phyloP scores from a whole-genome alignment of 2,797 vertebrate species.

The Sebastes melanostomus region DNA sequence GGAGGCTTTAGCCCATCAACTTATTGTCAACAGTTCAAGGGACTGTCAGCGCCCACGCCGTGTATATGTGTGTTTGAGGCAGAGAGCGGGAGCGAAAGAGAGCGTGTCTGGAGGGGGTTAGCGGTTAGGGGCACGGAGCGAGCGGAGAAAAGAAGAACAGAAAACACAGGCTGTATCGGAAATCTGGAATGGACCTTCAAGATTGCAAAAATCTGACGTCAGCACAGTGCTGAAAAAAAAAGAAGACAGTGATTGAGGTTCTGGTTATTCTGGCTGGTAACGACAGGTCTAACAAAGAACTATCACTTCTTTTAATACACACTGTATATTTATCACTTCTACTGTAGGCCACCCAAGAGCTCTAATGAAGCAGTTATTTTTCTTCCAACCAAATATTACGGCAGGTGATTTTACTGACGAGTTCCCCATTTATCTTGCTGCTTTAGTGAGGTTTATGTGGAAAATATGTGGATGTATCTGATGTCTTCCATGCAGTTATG shows the following conservation, averaged over 20 bases:
- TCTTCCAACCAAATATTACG: background rate
- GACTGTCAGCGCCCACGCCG: conserved; percentile 77
- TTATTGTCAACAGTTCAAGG: conserved; percentile 86
- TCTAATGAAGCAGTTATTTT: background rate
- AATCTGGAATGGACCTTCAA: conserved; percentile 26
- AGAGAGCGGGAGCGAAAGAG: conserved; percentile 35
- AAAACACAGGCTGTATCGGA: conserved; percentile 37
- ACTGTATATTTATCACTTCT: background rate
- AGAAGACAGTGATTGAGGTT: background rate
- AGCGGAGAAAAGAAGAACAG: conserved; percentile 24
- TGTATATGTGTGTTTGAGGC: conserved; percentile 53
- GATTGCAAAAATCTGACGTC: conserved; percentile 16
- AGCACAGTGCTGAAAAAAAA: background rate
- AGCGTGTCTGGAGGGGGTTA: conserved; percentile 56
- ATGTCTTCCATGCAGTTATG: background rate
- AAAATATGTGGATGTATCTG: background rate
- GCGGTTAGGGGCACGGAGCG: conserved; percentile 38
- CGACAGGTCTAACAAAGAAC: background rate
- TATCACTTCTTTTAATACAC: background rate
- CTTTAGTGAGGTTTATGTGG: background rate
- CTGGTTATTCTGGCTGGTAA: background rate
- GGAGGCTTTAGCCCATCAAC: conserved; percentile 84
- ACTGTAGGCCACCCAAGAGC: background rate
- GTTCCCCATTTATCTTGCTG: background rate
- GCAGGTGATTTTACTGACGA: background rate